Conservation (phyloP, 37 sponge, comb jelly and placozoan genomes). For the Eunapius fragilis region DNA sequence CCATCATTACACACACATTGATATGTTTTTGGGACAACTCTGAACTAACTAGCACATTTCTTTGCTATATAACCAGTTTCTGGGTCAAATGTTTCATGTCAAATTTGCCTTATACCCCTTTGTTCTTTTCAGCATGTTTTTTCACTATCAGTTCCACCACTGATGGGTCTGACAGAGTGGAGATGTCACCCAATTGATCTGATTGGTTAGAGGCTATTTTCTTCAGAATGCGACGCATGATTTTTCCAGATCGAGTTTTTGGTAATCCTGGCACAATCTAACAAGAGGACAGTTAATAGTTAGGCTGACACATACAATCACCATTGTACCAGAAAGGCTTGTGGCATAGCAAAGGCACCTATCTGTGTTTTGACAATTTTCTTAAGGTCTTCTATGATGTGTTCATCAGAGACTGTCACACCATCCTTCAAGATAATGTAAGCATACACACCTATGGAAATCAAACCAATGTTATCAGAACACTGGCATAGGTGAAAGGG, state of each 20-base stretch:
- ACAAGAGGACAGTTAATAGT: background rate
- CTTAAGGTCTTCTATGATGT: slow-evolving; percentile 41
- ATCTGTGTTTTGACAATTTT: slow-evolving; percentile 69
- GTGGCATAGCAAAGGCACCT: slow-evolving; percentile 90
- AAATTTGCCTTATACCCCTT: background rate
- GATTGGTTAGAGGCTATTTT: slow-evolving; percentile 77
- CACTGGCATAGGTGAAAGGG: too few relatives aligned
- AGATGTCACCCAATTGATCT: slow-evolving; percentile 87
- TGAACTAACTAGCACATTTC: background rate
- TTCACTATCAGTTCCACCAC: slow-evolving; percentile 74
- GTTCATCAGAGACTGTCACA: slow-evolving; percentile 44
- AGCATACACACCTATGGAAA: slow-evolving; percentile 56
- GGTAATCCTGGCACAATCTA: slow-evolving; percentile 93
- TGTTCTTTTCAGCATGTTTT: slow-evolving; percentile 15
- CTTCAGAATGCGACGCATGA: slow-evolving; percentile 93
- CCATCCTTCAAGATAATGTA: slow-evolving; percentile 88
- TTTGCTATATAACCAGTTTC: background rate
- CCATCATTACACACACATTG: background rate
- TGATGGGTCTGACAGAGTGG: slow-evolving; percentile 90
- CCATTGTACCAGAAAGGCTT: slow-evolving; percentile 71
- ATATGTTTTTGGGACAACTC: background rate
- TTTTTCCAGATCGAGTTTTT: slow-evolving; percentile 99
- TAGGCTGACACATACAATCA: background rate
- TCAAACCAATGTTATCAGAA: background rate
- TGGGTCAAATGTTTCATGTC: background rate